A percentile compares a stretch with the other conserved stretches of the same genome.
Conservation (phyloP, 2,113 vertebrate species). For the Cnemophilus loriae region DNA sequence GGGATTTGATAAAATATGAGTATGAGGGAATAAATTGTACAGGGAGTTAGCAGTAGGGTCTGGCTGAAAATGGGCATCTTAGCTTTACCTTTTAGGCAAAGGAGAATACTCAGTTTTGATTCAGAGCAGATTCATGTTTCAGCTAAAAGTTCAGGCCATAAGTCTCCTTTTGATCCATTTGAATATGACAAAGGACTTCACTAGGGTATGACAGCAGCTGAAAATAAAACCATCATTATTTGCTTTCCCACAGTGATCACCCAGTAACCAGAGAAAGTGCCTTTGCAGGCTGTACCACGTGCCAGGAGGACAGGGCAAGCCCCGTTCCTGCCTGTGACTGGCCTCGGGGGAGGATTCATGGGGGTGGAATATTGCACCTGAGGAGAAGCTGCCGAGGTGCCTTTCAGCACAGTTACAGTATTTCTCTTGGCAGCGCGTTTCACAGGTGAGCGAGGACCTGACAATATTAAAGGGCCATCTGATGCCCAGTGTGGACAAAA, state of each 20-base stretch:
- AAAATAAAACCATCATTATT: background rate
- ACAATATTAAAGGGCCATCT: accelerated
- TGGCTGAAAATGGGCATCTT: background rate
- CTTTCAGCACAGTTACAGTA: background rate
- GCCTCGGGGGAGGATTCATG: accelerated
- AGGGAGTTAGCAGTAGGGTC: background rate
- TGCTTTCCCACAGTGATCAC: background rate
- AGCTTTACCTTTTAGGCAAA: background rate
- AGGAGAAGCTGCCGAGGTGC: background rate
- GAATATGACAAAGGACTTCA: background rate
- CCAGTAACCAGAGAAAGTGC: background rate
- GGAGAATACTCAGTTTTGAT: background rate
- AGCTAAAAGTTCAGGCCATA: background rate
- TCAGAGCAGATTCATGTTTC: background rate
- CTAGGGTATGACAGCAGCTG: background rate
- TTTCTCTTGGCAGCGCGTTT: background rate
- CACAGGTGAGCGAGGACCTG: background rate
- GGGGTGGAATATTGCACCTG: background rate
- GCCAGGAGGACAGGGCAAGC: background rate
- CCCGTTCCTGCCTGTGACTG: accelerated
- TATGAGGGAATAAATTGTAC: background rate
- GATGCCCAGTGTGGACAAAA: accelerated
- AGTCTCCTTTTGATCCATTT: background rate
- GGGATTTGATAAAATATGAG: background rate
- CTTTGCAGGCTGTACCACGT: accelerated